Conservation (phyloP, 2,797 vertebrate genomes). For the Sebastes diploproa region DNA sequence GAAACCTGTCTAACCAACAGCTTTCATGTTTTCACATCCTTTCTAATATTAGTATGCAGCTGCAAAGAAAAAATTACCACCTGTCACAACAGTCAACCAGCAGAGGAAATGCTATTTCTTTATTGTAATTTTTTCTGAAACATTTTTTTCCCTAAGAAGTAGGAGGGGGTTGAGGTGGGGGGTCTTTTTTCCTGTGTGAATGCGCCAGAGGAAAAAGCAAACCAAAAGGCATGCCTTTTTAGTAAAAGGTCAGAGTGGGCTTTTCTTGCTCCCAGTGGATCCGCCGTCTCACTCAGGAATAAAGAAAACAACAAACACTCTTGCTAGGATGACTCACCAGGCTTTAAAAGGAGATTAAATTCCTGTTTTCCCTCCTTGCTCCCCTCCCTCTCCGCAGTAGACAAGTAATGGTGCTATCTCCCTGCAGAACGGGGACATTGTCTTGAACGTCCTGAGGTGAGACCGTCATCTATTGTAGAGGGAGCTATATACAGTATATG, state of each 20-base stretch:
- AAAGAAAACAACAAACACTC: constrained; percentile 55
- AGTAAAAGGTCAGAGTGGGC: constrained; percentile 67
- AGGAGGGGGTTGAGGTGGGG: not conserved
- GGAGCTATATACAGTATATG: not conserved
- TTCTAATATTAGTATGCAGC: constrained; percentile 33
- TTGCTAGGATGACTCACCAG: constrained; percentile 54
- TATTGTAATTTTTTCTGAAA: constrained; percentile 22
- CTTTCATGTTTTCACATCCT: constrained; percentile 19
- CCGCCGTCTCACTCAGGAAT: constrained; percentile 46
- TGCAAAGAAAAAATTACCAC: constrained; percentile 30
- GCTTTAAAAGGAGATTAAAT: constrained; percentile 69
- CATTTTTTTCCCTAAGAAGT: not conserved
- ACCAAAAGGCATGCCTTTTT: constrained; percentile 54
- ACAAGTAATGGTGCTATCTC: constrained; percentile 40
- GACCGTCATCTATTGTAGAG: constrained; percentile 11
- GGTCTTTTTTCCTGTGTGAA: constrained; percentile 14
- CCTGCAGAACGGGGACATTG: constrained; percentile 26
- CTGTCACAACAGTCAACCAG: constrained; percentile 49
- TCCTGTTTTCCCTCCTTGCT: constrained; percentile 9
- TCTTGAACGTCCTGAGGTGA: constrained; percentile 29
- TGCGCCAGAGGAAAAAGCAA: constrained; percentile 24
- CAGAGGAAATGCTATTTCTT: constrained; percentile 43
- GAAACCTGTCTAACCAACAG: not conserved
- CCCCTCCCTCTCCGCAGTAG: not conserved
- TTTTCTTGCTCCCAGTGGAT: constrained; percentile 62